Base-by-base conservation (phyloP, 2,113 vertebrate species). In the Nyctibius bracteatus region DNA sequence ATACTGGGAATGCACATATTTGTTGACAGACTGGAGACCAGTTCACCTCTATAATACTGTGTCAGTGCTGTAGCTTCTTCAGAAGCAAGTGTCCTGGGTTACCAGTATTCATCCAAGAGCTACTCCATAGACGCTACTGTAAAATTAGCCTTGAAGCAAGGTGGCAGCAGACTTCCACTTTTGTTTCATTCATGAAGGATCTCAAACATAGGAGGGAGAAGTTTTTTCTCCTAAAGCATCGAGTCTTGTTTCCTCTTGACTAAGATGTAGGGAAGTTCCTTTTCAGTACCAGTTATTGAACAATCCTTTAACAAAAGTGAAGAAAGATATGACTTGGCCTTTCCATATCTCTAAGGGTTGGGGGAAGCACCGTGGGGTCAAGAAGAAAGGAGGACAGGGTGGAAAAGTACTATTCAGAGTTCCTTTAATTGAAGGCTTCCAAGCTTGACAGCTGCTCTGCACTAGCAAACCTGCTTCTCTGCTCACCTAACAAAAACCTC, bases 141-240 rank as follows among this genome's bases (percentile, higher is more conserved):
- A 94, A 77, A 93, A 95, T 18, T 24, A 67, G 49, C 16, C 46
- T 84, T 30, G 89, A 92, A 96, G 95, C 94, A 94, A 94, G 95
- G 88, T 95, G 94, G 92, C 94, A 96, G 92, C 83, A 97, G 35
- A 94, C 70, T 72, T 67, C 84, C 66, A 66, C 3, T 90, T 84
- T 81, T 85, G 66, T 43, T 91, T 62, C 37, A 17, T 22, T 92
- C 30, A 24, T 21, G 47, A 52, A 75, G 11, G 15, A 44, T 63
- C 44, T 67, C 58, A 72, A 86, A 84, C 14, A 31, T 0, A 47
- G 47, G 5, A 74, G 46, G 28, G 7, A 22, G 9, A 74, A 68
- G 68, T 55, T 4, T 30, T 59, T 62, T 71, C 16, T 17, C 61
- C 30, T 37, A n/a, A 87, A 67, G 22, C 10, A 65, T 10, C 0